Evolutionary conservation across 64 coral and sea anemone species (phyloP), one percentile per base, ranked within the genome.

Genomic region (Stichodactyla helianthus): DNA sequence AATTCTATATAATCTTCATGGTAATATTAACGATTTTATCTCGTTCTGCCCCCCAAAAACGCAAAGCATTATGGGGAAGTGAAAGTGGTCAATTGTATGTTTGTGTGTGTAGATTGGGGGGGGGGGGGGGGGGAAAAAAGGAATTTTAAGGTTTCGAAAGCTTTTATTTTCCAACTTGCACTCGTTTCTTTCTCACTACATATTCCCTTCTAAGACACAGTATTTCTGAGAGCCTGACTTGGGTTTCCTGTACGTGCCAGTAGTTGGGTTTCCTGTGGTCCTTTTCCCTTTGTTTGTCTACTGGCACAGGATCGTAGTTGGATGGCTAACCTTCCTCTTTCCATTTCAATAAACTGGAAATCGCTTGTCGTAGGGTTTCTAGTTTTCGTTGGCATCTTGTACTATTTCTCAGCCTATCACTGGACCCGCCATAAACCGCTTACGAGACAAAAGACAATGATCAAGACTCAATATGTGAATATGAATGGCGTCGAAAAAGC

Each of bases 401-500:
- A 84, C 83, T 84, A 84, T 84, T 84, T 84, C n/a, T 84, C 83
- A 58, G 83, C 19, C 11, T 59, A 28, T 26, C 17, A 20, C 27
- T 58, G 25, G 27, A 84, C 26, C 14, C 53, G n/a, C 15, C 15
- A 57, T n/a, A 61, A 51, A 84, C 78, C 7, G 0, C 18, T 16
- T 16, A 19, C 6, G 17, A 44, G 35, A 44, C 35, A 44, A 44
- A 81, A 81, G 52, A 82, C 10, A 6, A 84, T 84, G 55, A 44
- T 84, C 18, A 31, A 35, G 23, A 11, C 80, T 50, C 35, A 77
- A 8, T 89, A 89, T 16, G 22, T 95, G 1, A 86, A 51, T 4
- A 83, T 86, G 76, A 59, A 82, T 55, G 74, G 82, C 54, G 62
- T 22, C 19, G 79, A 89, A 10, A 50, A 96, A 35, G 89, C 51